Percentiles rank a stretch among this genome's conserved stretches.
These are phyloP conservation scores for Notothenia coriiceps DNA, from an alignment of 2,113 vertebrate genomes.

Conservation along the genomic window DNA sequence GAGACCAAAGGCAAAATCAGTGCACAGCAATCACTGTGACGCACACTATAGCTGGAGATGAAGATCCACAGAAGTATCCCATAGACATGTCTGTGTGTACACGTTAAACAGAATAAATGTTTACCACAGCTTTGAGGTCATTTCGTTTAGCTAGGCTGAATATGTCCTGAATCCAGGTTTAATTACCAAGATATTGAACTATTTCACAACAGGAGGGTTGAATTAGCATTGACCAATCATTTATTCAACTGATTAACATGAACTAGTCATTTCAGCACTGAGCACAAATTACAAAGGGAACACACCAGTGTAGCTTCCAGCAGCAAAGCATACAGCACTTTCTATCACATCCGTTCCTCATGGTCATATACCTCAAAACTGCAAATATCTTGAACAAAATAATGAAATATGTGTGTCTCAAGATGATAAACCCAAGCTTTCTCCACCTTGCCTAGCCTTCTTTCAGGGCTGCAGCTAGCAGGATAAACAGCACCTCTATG, in stretches of 20 bases:
- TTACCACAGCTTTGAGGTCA: not conserved
- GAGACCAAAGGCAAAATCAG: not conserved
- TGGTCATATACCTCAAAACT: not conserved
- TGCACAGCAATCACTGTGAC: not conserved
- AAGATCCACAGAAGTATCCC: too few species aligned
- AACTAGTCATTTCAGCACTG: not conserved
- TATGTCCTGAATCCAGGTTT: not conserved
- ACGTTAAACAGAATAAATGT: not conserved
- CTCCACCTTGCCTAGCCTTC: conserved; percentile 21
- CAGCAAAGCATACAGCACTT: not conserved
- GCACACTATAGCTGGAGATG: not conserved
- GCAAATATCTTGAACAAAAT: not conserved
- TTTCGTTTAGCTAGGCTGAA: not conserved
- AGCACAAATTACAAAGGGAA: not conserved
- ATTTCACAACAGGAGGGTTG: not conserved
- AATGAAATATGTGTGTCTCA: not conserved
- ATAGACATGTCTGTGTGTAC: not conserved
- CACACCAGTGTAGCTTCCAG: not conserved
- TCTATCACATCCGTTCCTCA: not conserved
- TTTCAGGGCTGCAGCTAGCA: conserved; percentile 58
- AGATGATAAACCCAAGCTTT: not conserved
- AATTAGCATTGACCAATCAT: not conserved
- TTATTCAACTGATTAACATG: not conserved
- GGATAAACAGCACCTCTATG: conserved; percentile 62
- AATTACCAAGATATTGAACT: not conserved